A percentile compares a stretch with the other conserved stretches of the same genome.
Evolutionary conservation across 1,140 invertebrate species (phyloP).

Genomic region (Grapholita molesta): DNA sequence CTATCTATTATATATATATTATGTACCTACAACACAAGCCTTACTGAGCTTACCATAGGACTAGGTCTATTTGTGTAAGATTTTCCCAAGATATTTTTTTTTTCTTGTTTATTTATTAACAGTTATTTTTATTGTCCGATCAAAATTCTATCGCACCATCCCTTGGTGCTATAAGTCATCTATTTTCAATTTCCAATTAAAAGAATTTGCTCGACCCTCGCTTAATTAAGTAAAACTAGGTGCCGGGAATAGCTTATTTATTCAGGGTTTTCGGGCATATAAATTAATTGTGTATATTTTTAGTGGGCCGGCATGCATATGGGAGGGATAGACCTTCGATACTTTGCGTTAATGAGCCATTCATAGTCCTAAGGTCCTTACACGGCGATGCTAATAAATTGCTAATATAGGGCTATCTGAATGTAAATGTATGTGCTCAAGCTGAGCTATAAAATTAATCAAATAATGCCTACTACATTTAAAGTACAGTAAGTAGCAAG

Average conservation of each 20-base stretch:
- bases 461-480: no score
- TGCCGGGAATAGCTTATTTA: constrained; percentile 2
- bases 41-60: no score
- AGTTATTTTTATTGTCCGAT: no score
- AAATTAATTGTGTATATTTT: constrained; percentile 14
- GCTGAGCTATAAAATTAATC: no score
- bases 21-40: no score
- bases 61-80: no score
- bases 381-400: neutral
- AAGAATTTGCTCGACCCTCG: neutral
- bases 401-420: neutral
- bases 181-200: neutral
- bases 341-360: neutral
- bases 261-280: constrained; percentile 5
- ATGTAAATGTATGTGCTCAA: neutral
- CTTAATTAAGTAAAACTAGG: neutral
- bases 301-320: constrained; percentile 3
- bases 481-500: no score
- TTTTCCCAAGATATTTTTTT: no score
- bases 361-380: neutral
- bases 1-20: no score
- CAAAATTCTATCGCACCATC: no score
- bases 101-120: no score
- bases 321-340: neutral
- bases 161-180: no score